Conservation (phyloP, 1,140 invertebrate species). For the Drosophila punjabiensis region DNA sequence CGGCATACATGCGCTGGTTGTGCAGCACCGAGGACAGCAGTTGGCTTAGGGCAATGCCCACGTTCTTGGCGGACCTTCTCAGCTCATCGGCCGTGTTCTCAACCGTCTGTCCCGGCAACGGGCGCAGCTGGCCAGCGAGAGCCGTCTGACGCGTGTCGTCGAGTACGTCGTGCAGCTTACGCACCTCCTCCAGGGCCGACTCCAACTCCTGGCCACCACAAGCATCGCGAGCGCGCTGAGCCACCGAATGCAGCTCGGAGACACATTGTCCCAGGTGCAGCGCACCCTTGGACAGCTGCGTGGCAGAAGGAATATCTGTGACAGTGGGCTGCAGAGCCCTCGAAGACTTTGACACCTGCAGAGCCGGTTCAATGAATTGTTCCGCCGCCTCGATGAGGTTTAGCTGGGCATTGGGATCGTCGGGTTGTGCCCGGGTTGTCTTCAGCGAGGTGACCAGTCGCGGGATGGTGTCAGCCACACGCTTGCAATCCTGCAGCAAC, state of each 20-base stretch:
- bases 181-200: conserved; percentile 93
- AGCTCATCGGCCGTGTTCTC: conserved; percentile 92
- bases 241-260: conserved; percentile 89
- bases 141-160: conserved; percentile 92
- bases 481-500: conserved; percentile 91
- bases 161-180: conserved; percentile 92
- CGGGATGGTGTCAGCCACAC: conserved; percentile 93
- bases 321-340: conserved; percentile 95
- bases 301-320: conserved; percentile 91
- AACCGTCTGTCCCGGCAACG: conserved; percentile 94
- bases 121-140: conserved; percentile 89
- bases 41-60: conserved; percentile 90
- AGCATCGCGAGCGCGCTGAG: conserved; percentile 93
- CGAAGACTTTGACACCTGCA: conserved; percentile 91
- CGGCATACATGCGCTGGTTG: too few species aligned
- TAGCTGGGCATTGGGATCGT: conserved; percentile 91
- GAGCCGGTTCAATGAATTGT: conserved; percentile 91
- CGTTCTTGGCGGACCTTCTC: conserved; percentile 88
- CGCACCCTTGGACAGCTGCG: conserved; percentile 87
- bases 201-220: conserved; percentile 95
- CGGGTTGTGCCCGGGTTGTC: conserved; percentile 89
- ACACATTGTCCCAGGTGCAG: conserved; percentile 84
- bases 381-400: conserved; percentile 95
- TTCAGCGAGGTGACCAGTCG: conserved; percentile 93
- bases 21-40: conserved; percentile 94